phyloP scores from a whole-genome alignment of 2,113 vertebrate species.

The Pyxicephalus adspersus region DNA sequence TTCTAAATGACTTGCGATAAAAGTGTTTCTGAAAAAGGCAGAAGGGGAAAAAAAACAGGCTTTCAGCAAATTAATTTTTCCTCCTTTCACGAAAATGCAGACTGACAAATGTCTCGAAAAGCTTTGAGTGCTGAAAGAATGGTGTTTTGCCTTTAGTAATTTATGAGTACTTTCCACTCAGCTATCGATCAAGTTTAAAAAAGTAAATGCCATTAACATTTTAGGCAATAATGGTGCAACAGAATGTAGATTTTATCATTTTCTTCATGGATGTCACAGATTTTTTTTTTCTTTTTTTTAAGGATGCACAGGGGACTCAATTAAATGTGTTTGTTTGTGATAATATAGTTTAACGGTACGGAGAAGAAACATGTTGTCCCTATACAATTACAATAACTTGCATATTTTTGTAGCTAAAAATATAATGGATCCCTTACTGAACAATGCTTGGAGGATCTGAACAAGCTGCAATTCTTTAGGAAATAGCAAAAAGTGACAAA shows the following conservation, averaged over 20 bases:
- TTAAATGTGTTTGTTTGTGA: slow-evolving; percentile 37
- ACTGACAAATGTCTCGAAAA: slow-evolving; percentile 77
- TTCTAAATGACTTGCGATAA: slow-evolving; percentile 81
- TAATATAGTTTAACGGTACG: slow-evolving; percentile 9
- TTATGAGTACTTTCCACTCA: slow-evolving; percentile 78
- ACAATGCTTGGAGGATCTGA: too few species aligned
- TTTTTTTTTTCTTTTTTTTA: slow-evolving; percentile 52
- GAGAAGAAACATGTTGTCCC: slow-evolving; percentile 23
- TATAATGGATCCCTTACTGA: background rate
- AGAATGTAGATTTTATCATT: slow-evolving; percentile 74
- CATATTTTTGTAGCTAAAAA: slow-evolving; percentile 2
- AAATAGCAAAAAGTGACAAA: too few species aligned
- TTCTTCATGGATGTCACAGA: slow-evolving; percentile 59
- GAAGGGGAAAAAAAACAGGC: slow-evolving; percentile 68
- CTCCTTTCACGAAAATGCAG: slow-evolving; percentile 69
- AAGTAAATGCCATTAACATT: slow-evolving; percentile 84
- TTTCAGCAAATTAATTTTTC: slow-evolving; percentile 82
- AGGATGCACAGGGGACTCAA: slow-evolving; percentile 31
- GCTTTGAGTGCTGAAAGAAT: slow-evolving; percentile 77
- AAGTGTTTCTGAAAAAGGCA: slow-evolving; percentile 75
- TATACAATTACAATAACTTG: background rate
- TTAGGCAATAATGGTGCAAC: slow-evolving; percentile 71
- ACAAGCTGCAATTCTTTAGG: too few species aligned
- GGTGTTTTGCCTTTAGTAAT: slow-evolving; percentile 80
- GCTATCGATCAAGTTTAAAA: slow-evolving; percentile 80